Base-by-base conservation (phyloP, 2,113 vertebrate genomes). In the Hippolais icterina region DNA sequence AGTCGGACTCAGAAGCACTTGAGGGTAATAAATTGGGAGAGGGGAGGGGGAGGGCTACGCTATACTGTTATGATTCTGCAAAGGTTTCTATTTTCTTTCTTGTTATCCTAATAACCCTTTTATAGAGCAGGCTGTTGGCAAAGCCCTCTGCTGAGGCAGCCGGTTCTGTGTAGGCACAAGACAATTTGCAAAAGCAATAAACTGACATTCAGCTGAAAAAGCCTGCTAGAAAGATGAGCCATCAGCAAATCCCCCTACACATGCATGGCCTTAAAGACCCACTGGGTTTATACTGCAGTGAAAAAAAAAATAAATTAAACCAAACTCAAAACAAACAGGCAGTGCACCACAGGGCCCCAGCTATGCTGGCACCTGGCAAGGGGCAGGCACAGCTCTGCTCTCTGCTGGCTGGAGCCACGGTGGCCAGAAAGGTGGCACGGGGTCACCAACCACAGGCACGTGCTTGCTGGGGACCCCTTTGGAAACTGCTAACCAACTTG, bases 101-200 rank as follows among this genome's bases (percentile, higher is more conserved):
- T 95, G 96, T 95, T 96, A 96, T 96, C 94, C 95, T 97, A 97
- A 97, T 96, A 97, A 96, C 94, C 95, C 89, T 96, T 97, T 97
- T 94, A 96, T 92, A 82, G 96, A 93, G 89, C 83, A 94, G 57
- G 54, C 64, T 96, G 94, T 69, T 97, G 96, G 95, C 96, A 97
- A 78, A 95, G 91, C 92, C 97, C 93, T 95, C 90, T 96, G 96
- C 97, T 97, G 96, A 97, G 96, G 87, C 94, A 97, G 97, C 91
- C 94, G 44, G 93, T 97, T 97, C 96, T 89, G 90, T 92, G 91
- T 85, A 97, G 96, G 94, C 96, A 96, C 92, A 93, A 95, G 95
- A 96, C 94, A 97, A 97, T 97, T 97, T 97, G 92, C 95, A 97
- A 96, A 97, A 97, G 97, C 96, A 97, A 97, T 97, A 97, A 96